Evolutionary conservation across 2,888 invertebrate species (phyloP).

Genomic region (Drosophila anceps): DNA sequence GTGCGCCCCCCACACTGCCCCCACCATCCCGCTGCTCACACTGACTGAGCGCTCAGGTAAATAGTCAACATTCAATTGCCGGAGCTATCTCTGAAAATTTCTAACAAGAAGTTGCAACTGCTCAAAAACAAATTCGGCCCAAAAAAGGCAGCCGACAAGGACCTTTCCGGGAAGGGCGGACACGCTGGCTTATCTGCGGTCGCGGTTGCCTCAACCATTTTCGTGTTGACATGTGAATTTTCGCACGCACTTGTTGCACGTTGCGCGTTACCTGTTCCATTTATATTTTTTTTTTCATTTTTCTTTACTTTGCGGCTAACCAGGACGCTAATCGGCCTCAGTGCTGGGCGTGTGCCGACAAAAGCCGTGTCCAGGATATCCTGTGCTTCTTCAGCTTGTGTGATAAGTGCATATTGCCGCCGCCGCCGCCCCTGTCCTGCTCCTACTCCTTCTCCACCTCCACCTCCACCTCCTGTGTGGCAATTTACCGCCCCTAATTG

Average conservation of each 20-base stretch:
- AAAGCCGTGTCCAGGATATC: constrained; percentile 45
- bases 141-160: constrained; percentile 41
- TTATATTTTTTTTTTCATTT: neutral
- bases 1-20: neutral
- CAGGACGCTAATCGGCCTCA: constrained; percentile 46
- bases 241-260: constrained; percentile 57
- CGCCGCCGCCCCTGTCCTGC: neutral
- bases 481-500: constrained; percentile 61
- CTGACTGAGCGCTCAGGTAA: constrained; percentile 25
- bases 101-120: constrained; percentile 31
- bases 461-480: neutral
- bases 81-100: constrained; percentile 18
- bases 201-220: constrained; percentile 28
- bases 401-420: neutral
- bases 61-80: constrained; percentile 25
- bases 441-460: too few relatives aligned
- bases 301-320: constrained; percentile 41
- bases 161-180: constrained; percentile 41
- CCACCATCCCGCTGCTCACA: neutral
- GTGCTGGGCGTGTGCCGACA: constrained; percentile 44
- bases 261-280: constrained; percentile 6
- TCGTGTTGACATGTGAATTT: constrained; percentile 67
- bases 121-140: constrained; percentile 1
- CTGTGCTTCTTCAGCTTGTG: constrained; percentile 28
- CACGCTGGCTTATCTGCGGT: constrained; percentile 47